Conservation (phyloP, 1,140 invertebrate genomes). For the Littorina saxatilis region DNA sequence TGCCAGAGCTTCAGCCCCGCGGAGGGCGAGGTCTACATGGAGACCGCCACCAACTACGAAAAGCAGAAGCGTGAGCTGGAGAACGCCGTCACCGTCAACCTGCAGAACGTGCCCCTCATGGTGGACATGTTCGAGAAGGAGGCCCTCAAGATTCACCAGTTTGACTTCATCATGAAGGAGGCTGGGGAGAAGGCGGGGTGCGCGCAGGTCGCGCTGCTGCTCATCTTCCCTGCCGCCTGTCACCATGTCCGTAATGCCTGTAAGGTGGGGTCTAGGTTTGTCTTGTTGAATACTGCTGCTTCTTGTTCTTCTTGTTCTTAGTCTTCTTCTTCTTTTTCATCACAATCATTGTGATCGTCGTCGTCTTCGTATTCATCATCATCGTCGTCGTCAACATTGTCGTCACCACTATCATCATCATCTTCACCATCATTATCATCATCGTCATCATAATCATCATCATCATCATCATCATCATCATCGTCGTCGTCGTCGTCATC, state of each 20-base stretch:
- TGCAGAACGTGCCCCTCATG: slow-evolving; percentile 50
- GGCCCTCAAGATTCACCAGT: slow-evolving; percentile 47
- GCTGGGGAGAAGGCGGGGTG: slow-evolving; percentile 47
- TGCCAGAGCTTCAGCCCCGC: slow-evolving; percentile 55
- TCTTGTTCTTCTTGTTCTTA: too few relatives aligned
- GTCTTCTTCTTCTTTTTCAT: too few relatives aligned
- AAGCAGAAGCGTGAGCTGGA: slow-evolving; percentile 55
- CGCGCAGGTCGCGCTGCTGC: slow-evolving; percentile 52
- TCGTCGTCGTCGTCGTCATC: not conserved
- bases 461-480: not conserved
- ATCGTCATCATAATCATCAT: too few relatives aligned
- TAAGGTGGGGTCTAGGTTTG: not conserved
- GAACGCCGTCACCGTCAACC: slow-evolving; percentile 49
- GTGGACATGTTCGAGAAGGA: slow-evolving; percentile 57
- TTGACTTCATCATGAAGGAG: slow-evolving; percentile 54
- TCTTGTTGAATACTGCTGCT: not conserved
- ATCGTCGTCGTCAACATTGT: too few relatives aligned
- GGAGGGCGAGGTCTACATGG: slow-evolving; percentile 55
- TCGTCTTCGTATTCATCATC: too few relatives aligned
- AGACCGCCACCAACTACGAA: slow-evolving; percentile 63
- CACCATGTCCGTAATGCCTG: slow-evolving; percentile 58
- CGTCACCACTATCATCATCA: not conserved
- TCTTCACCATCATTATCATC: not conserved
- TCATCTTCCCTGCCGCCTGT: slow-evolving; percentile 62
- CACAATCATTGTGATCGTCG: too few relatives aligned